Conservation (phyloP, 2,797 vertebrate species). For the Lacerta viridis region DNA sequence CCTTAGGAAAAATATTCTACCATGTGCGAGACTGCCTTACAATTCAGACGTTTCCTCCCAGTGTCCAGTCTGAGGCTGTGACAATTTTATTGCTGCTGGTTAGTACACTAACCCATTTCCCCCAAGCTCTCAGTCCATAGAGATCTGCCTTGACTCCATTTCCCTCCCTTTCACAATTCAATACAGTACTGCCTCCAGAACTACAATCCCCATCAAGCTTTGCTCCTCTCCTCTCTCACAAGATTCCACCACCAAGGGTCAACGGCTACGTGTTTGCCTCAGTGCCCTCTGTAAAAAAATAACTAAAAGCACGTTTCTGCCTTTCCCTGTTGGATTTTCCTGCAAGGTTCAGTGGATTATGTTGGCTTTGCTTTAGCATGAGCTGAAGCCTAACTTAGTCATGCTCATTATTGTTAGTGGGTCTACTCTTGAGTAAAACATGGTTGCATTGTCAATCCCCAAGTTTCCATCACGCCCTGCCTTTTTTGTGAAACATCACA, state of each 20-base stretch:
- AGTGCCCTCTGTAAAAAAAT: not conserved
- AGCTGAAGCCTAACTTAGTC: too few relatives aligned
- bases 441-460: too few relatives aligned
- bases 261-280: not conserved
- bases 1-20: too few relatives aligned
- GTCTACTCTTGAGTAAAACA: too few relatives aligned
- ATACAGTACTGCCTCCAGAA: not conserved
- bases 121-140: not conserved
- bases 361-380: not conserved
- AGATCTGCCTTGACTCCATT: not conserved
- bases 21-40: not conserved
- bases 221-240: not conserved
- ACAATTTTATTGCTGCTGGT: not conserved
- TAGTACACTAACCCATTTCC: not conserved
- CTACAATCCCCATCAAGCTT: not conserved
- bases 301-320: not conserved
- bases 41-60: not conserved
- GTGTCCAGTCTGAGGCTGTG: not conserved
- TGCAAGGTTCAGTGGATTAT: too few relatives aligned
- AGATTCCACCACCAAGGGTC: not conserved
- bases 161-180: not conserved
- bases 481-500: too few relatives aligned
- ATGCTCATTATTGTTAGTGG: too few relatives aligned
- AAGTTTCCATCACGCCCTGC: too few relatives aligned
- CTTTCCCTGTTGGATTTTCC: not conserved